Evolutionary conservation across 2,113 vertebrate species (phyloP), one percentile per base, ranked within the genome.

Genomic region (Hystrix cristata): DNA sequence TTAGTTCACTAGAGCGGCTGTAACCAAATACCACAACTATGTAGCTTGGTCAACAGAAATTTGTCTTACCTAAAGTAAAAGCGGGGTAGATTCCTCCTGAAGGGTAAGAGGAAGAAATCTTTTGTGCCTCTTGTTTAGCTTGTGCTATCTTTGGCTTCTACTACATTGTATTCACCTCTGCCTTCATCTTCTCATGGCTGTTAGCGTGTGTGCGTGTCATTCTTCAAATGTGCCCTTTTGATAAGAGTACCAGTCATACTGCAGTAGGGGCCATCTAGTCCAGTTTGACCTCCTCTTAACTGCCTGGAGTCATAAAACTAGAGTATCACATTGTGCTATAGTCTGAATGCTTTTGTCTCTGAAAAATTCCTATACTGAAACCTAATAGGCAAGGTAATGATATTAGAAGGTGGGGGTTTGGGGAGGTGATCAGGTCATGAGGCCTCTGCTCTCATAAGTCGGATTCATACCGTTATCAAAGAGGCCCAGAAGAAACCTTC

Each of bases 151-250:
- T 80, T 87, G 46, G 11, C 46, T 90, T 64, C 38, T 27, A 3
- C 38, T 46, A 13, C 10, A 0, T 7, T 23, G n/a, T 60, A 19
- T 43, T 16, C 5, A 3, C 29, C 21, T 11, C 1, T 51, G 18
- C 78, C 67, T 84, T 51, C 23, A 25, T 71, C 51, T 34, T 81
- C 62, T 9, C 14, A 2, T 46, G 53, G 46, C 18, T 1, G 62
- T 48, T 60, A 83, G n/a, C 43, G 5, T 38, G 34, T 7, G 16
- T n/a, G 62, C 3, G 2, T 51, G 7, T 31, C 2, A 8, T 1
- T 81, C 14, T 69, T 57, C 29, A 65, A 3, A 31, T n/a, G 29
- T 27, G 34, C 19, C 19, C 10, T 57, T 84, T 91, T 87, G 46
- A 46, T 76, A 81, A 71, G 18, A 59, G 15, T 25, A 7, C 2